Evolutionary conservation across 1,140 invertebrate species (phyloP), one percentile per base, ranked within the genome.

Genomic region (Battus philenor): DNA sequence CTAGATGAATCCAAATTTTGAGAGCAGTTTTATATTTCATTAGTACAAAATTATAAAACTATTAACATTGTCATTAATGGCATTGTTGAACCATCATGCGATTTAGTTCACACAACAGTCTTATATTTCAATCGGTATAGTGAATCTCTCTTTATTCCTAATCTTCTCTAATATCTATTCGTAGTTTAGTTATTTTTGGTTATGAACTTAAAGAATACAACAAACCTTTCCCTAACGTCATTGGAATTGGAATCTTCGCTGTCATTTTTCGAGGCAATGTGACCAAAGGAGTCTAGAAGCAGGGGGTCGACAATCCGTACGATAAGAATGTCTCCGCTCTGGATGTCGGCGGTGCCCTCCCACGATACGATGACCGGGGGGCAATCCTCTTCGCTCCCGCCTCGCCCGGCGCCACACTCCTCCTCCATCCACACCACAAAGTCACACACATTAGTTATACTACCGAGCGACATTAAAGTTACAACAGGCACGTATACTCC

Each of bases 301-400:
- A 86, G 70, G 30, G 88, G 85, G 67, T 90, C 90, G 50, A 90
- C 89, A 62, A 91, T 91, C 65, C 90, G 87, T n/a, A 91, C 90
- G 61, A 91, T 87, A 51, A 91, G 86, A 54, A 91, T 90, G 75
- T 91, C 90, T 22, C 90, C 90, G 43, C 88, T 90, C 68, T 91
- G 90, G 26, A 91, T 90, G 66, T 90, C 90, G 7, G 87, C 87
- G 26, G 87, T 73, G 11, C 88, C 90, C 53, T 90, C 88, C 90
- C 90, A 91, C 44, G 87, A 88, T 26, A 89, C 74, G 44, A 88
- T 79, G 70, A 86, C 81, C 30, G 89, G 86, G 34, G 86, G 70
- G 55, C 89, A 90, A 47, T 85, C 79, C 47, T 78, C 83, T 15
- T 77, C 77, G 72, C 81, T 53, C 53, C 79, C 38, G 15, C 49